phyloP scores from a whole-genome alignment of 2,113 vertebrate species.

The Nothoprocta perdicaria region DNA sequence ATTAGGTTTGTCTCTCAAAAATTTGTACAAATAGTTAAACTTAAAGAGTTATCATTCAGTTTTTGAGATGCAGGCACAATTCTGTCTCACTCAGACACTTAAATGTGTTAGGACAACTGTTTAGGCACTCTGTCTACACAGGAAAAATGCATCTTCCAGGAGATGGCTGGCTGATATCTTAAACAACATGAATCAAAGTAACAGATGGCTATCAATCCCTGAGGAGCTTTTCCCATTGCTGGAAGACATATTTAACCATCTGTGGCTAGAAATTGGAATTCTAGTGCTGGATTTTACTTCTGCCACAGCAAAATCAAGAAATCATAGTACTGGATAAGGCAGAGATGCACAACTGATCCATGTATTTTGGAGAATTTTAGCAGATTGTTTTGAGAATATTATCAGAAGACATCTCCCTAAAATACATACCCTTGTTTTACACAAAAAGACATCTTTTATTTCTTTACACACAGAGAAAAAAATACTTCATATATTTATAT shows the following conservation, averaged over 20 bases:
- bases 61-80: neutral
- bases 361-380: neutral
- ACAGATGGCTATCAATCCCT: neutral
- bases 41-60: neutral
- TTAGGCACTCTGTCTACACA: neutral
- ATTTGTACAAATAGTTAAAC: too few species aligned
- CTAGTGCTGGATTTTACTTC: neutral
- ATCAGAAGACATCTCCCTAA: neutral
- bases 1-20: neutral
- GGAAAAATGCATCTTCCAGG: neutral
- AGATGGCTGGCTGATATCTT: neutral
- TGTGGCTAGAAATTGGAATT: rapidly evolving
- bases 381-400: neutral
- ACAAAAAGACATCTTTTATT: neutral
- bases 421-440: neutral
- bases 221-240: neutral
- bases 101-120: neutral
- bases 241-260: neutral
- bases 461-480: neutral
- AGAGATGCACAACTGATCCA: neutral
- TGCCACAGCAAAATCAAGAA: neutral
- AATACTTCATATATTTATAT: neutral
- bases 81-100: neutral
- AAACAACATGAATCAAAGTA: neutral
- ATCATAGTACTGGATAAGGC: neutral